Evolutionary conservation across 92 coral and sea anemone species (phyloP), one percentile per base, ranked within the genome.

Genomic region (Scolanthus callimorphus): DNA sequence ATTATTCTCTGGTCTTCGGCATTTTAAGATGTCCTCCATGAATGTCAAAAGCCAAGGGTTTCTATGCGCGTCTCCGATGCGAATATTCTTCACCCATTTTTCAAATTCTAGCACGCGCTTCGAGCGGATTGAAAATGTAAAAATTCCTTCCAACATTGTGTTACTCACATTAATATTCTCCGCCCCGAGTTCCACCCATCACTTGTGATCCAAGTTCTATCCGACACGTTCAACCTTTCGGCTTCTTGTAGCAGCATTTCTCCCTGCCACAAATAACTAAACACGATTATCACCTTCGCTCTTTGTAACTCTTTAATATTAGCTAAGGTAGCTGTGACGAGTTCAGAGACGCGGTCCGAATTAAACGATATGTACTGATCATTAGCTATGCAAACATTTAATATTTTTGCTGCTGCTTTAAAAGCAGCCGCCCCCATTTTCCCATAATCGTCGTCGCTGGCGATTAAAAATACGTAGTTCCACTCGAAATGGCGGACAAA

Each of bases 391-490:
- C 98, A 92, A 6, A 92, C 85, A 22, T 72, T 77, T 11, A 74
- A 62, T 8, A 62, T 85, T 39, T 69, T 73, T 11, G 90, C 95
- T 0, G 94, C 85, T 38, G 61, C 49, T 65, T 92, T 92, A 53
- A 92, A 92, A 11, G 92, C 80, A 0, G 96, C 86, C 0, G 95
- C 86, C 15, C 95, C 98, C 96, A 89, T 82, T 23, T 90, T 85
- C 0, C 98, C 98, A 23, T 92, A 92, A 15, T 92, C 98, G 28
- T 92, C 98, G 31, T 92, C 98, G 22, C 82, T 84, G 0, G 87
- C 98, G 23, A 92, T 71, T 15, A 92, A 55, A 63, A 84, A 89
- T 30, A 92, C 97, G 46, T 81, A 92, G 50, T 89, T 92, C 98
- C 98, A 92, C 0, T 59, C 77, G 68, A 87, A 89, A 19, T 73